These are phyloP conservation scores for Mus spretus DNA, from an alignment of 2,797 vertebrate species.

Conservation along the genomic window DNA sequence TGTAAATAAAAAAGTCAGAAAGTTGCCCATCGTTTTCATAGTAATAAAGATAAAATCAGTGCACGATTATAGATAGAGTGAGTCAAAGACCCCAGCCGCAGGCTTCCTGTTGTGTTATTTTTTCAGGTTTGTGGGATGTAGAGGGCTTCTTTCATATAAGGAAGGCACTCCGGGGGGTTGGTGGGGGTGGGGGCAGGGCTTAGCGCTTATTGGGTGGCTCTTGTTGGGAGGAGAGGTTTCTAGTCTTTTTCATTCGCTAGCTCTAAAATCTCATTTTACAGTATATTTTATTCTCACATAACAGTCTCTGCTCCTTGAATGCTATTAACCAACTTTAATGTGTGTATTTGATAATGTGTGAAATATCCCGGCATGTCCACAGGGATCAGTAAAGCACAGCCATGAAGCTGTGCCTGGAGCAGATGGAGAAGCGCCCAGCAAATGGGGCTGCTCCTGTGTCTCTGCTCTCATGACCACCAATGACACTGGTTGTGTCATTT, in stretches of 20 bases:
- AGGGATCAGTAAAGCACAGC: constrained; percentile 51
- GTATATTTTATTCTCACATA: constrained; percentile 66
- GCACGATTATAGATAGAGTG: background rate
- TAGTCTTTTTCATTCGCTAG: constrained; percentile 53
- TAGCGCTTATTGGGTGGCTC: constrained; percentile 24
- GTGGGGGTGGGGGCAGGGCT: too few species aligned
- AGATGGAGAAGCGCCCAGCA: constrained; percentile 60
- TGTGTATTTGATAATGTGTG: constrained; percentile 69
- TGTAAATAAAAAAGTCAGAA: background rate
- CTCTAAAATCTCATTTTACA: constrained; percentile 68
- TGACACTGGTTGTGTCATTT: constrained; percentile 51
- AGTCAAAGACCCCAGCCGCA: background rate
- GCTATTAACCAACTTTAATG: constrained; percentile 72
- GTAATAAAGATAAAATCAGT: constrained; percentile 11
- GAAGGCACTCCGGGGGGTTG: background rate
- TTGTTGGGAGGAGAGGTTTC: background rate
- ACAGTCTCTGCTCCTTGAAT: constrained; percentile 69
- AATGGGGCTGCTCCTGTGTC: constrained; percentile 56
- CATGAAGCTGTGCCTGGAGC: constrained; percentile 46
- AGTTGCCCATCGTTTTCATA: background rate
- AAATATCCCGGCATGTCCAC: constrained; percentile 66
- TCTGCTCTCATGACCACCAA: constrained; percentile 34
- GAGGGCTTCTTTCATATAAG: background rate
- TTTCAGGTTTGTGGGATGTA: constrained; percentile 51
- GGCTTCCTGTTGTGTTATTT: background rate